Evolutionary conservation across 1,140 invertebrate species (phyloP).

Genomic region (Aphaenogaster ashmeadi): DNA sequence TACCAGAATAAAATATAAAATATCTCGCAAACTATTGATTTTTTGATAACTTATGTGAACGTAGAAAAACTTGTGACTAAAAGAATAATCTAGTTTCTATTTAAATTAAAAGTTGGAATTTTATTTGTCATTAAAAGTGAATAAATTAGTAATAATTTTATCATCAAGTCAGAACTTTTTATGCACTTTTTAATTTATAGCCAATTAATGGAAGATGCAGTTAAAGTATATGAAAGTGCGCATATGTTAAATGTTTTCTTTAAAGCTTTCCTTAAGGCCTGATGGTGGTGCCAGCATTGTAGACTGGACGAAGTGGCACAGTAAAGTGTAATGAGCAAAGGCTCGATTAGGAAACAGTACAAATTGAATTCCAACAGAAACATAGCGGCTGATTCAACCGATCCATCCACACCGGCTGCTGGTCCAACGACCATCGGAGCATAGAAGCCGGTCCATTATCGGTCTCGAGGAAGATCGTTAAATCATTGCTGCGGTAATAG

Average conservation of each 20-base stretch:
- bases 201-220: background rate
- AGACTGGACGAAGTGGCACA: background rate
- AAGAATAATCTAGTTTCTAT: too few species aligned
- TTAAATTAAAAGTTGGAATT: background rate
- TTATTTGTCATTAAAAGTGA: background rate
- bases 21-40: too few species aligned
- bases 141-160: background rate
- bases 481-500: slow-evolving; percentile 71
- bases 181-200: background rate
- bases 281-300: background rate
- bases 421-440: slow-evolving; percentile 13
- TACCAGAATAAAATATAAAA: too few species aligned
- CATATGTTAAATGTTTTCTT: background rate
- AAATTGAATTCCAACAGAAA: slow-evolving; percentile 80
- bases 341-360: slow-evolving; percentile 73
- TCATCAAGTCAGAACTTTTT: background rate
- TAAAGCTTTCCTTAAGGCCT: background rate
- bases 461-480: slow-evolving; percentile 68
- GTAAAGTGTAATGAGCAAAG: slow-evolving; percentile 71
- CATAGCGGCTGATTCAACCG: slow-evolving; percentile 77
- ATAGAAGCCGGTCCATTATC: slow-evolving; percentile 70
- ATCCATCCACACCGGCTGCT: slow-evolving; percentile 63
- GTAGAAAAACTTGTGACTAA: too few species aligned
- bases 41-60: too few species aligned
- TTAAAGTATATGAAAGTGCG: background rate